Evolutionary conservation across 2,113 vertebrate species (phyloP), one percentile per base, ranked within the genome.

Genomic region (Crotalus horridus): DNA sequence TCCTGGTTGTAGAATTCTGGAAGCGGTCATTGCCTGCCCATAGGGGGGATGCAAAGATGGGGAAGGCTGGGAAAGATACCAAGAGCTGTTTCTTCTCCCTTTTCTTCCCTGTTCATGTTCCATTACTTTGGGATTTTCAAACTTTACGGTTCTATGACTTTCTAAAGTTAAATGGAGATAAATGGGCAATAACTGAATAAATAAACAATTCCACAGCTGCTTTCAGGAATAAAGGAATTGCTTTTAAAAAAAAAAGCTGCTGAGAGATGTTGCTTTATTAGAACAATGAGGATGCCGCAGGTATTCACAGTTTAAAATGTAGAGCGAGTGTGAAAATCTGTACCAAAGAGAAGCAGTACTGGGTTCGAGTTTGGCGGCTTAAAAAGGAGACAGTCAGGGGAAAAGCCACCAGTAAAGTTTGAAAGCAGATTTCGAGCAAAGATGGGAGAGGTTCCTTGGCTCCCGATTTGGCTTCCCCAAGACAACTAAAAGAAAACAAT

Each of bases 221-320:
- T 4, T 5, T 24, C 10, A 0, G 21, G 48, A 91, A 55, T 59
- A 51, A 51, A 24, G 20, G 11, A 43, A 81, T 0, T 3, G 33
- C 74, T 81, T 21, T 1, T 0, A 81, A 58, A 58, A 58, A 81
- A 58, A 58, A 58, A 54, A 69, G 33, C 64, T 74, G 59, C 21
- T 74, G 33, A 85, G 87, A 89, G 87, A 56, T 26, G 29, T 58
- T 2, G 2, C 24, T 92, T 92, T 92, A 92, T 92, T 92, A 33
- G 26, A 85, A 12, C 11, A 23, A 51, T 6, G 29, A 53, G 33
- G 33, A 1, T 6, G 87, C 58, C 4, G 51, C 9, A 10, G 48
- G 11, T 24, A 1, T 92, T 85, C 91, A 92, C 61, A 92, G 61
- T 89, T 81, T 33, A 21, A 85, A 91, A 81, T 24, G 39, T 33